Percentiles rank a stretch among this genome's conserved stretches.
Evolutionary conservation across 2,797 vertebrate species (phyloP).

Genomic region (Triplophysa yarkandensis): DNA sequence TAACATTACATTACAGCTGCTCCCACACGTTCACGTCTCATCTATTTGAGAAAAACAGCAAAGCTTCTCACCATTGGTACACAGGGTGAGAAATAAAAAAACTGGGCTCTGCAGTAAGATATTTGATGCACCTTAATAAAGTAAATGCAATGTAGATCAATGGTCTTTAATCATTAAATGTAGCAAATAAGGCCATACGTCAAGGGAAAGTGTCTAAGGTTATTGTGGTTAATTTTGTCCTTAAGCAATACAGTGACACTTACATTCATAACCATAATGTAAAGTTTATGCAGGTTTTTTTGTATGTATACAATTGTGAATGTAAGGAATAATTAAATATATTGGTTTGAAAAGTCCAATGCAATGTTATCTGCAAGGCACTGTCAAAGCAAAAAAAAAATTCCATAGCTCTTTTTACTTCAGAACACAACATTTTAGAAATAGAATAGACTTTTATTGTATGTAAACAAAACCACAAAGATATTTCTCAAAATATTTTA

Average conservation of each 20-base stretch:
- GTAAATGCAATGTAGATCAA: neutral
- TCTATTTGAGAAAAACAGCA: neutral
- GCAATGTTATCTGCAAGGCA: too few species aligned
- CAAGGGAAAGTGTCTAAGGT: neutral
- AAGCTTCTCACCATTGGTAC: neutral
- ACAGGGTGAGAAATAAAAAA: neutral
- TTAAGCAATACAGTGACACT: neutral
- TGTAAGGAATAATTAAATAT: too few species aligned
- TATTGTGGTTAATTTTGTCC: neutral
- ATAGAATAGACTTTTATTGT: too few species aligned
- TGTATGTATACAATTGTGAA: too few species aligned
- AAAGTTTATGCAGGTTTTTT: neutral
- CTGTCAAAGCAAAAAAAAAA: too few species aligned
- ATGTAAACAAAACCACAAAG: too few species aligned
- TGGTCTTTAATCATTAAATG: neutral
- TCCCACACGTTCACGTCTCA: constrained; percentile 14
- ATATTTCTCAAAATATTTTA: too few species aligned
- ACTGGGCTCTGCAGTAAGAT: neutral
- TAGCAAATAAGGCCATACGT: neutral
- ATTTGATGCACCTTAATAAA: neutral
- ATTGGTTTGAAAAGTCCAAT: too few species aligned
- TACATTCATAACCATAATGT: neutral
- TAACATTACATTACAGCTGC: constrained; percentile 38
- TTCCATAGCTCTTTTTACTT: too few species aligned
- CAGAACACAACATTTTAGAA: too few species aligned